Evolutionary conservation across 2,113 vertebrate species (phyloP).

Genomic region (Cyphotilapia sp.): DNA sequence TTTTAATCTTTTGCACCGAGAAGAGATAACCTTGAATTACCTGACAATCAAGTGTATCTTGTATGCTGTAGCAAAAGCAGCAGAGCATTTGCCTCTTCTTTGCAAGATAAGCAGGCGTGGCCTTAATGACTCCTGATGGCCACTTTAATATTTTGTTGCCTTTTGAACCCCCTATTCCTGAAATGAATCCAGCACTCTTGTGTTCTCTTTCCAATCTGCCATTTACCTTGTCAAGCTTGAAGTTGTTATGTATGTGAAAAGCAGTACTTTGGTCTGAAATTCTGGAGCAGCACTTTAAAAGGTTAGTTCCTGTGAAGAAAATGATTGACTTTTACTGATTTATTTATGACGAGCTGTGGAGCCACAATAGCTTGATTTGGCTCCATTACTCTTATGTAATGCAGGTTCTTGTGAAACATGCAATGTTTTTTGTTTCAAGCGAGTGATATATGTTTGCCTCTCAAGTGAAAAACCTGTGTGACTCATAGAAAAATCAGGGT

Average conservation of each 20-base stretch:
- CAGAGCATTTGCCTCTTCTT: background rate
- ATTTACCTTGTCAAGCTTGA: background rate
- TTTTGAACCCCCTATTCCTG: background rate
- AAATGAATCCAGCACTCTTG: background rate
- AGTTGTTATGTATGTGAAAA: background rate
- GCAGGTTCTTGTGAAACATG: background rate
- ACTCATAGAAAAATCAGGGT: background rate
- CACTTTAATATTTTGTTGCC: background rate
- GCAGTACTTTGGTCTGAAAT: background rate
- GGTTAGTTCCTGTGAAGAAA: background rate
- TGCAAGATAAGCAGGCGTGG: background rate
- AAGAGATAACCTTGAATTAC: background rate
- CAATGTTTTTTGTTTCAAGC: background rate
- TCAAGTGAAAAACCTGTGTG: background rate
- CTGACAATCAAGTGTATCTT: background rate
- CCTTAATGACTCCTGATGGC: background rate
- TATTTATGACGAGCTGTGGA: slow-evolving; percentile 14
- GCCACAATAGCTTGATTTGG: slow-evolving; percentile 5
- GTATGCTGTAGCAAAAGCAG: background rate
- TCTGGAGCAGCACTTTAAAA: background rate
- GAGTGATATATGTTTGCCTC: background rate
- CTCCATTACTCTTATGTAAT: slow-evolving; percentile 13
- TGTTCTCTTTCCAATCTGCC: background rate
- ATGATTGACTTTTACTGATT: slow-evolving; percentile 5
- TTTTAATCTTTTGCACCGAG: background rate